Percentiles rank a stretch among this genome's conserved stretches.
Conservation (phyloP, 2,797 vertebrate genomes). For the Scolopax bukidnonensis region DNA sequence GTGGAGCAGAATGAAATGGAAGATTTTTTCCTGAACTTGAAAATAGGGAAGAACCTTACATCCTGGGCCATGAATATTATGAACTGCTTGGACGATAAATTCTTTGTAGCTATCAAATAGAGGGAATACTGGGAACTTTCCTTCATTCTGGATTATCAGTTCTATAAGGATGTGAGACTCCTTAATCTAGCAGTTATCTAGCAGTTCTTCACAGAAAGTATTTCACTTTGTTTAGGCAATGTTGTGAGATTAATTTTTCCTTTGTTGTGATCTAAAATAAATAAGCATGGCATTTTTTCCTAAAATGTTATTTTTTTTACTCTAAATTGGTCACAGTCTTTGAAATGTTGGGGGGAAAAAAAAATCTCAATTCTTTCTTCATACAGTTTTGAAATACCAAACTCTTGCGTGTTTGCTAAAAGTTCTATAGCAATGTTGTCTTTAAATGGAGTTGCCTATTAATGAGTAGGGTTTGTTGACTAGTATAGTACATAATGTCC, state of each 20-base stretch:
- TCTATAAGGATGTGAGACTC: neutral
- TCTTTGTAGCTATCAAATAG: neutral
- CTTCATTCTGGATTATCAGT: neutral
- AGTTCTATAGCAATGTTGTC: neutral
- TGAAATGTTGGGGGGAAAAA: neutral
- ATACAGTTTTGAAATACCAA: neutral
- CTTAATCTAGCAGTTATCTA: neutral
- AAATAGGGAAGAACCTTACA: neutral
- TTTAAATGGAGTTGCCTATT: neutral
- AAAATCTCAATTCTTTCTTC: accelerated
- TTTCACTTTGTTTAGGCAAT: neutral
- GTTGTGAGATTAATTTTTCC: neutral
- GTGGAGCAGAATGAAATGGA: neutral
- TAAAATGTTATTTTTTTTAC: neutral
- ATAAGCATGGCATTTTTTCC: neutral
- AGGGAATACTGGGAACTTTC: neutral
- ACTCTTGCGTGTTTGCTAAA: neutral
- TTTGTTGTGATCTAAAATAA: neutral
- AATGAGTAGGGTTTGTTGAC: neutral
- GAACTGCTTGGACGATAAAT: neutral
- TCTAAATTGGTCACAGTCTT: neutral
- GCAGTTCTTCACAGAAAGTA: neutral
- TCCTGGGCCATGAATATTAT: neutral
- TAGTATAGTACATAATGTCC: neutral
- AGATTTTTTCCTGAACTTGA: neutral